A percentile compares a stretch with the other conserved stretches of the same genome.
Evolutionary conservation across 2,797 vertebrate genomes (phyloP).

Genomic region (Stomatorhinus walkeri): DNA sequence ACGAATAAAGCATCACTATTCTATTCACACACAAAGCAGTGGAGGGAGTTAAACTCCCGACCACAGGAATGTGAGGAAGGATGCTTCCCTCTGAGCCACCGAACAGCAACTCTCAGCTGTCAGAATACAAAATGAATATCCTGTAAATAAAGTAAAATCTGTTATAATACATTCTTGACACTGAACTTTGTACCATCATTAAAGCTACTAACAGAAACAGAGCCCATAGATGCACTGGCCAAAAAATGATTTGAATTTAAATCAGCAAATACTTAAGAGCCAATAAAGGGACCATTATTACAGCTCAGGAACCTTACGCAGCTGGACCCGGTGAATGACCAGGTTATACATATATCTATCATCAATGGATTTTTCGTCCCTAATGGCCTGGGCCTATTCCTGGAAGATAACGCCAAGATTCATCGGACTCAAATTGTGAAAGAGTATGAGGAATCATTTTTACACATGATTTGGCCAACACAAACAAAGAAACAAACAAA

Average conservation of each 20-base stretch:
- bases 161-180: not conserved
- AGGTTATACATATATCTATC: not conserved
- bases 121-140: not conserved
- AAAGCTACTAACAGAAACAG: not conserved
- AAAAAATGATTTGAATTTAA: not conserved
- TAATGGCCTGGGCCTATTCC: not conserved
- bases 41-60: not conserved
- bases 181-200: not conserved
- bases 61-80: not conserved
- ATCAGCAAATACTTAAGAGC: not conserved
- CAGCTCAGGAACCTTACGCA: not conserved
- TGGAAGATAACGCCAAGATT: not conserved
- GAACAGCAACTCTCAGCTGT: not conserved
- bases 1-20: not conserved
- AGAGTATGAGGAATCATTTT: not conserved
- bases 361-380: not conserved
- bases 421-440: not conserved
- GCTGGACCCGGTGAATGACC: not conserved
- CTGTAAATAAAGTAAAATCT: not conserved
- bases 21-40: not conserved
- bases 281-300: not conserved
- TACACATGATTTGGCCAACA: not conserved
- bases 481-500: too few relatives aligned
- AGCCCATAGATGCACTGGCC: not conserved
- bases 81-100: not conserved